Percentiles rank a stretch among this genome's conserved stretches.
These are phyloP conservation scores for Mesocentrotus franciscanus DNA, from an alignment of 53 echinoderm and acorn worm genomes.

Conservation along the genomic window DNA sequence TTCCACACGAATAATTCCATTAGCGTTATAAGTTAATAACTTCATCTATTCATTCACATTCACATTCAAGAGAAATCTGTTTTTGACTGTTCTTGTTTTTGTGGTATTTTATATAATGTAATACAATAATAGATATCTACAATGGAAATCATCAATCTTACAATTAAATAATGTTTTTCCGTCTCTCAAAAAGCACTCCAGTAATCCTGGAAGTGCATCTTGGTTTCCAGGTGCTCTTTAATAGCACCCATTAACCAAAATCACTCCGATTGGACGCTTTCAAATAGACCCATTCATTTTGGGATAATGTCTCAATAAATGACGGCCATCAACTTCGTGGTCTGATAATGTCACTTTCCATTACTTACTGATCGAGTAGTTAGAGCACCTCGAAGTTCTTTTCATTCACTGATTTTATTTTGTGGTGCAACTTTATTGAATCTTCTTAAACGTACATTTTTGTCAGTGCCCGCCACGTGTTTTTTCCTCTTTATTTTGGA, in stretches of 20 bases:
- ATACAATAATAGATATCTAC: background rate
- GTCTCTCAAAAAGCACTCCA: background rate
- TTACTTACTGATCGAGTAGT: background rate
- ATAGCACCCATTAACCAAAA: slow-evolving; percentile 23
- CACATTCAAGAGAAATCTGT: background rate
- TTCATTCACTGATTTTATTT: background rate
- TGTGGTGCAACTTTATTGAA: background rate
- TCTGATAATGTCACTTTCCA: background rate
- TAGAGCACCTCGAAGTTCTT: background rate
- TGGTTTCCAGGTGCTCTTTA: background rate
- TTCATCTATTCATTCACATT: background rate
- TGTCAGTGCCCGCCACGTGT: background rate
- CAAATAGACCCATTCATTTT: background rate
- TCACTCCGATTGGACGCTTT: background rate
- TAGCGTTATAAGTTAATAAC: background rate
- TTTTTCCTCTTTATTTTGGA: background rate
- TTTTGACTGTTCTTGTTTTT: background rate
- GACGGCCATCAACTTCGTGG: slow-evolving; percentile 9
- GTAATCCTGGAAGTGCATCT: background rate
- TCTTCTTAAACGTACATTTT: background rate
- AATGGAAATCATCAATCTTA: background rate
- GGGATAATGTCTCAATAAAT: background rate
- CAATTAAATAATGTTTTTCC: background rate
- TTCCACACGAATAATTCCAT: background rate
- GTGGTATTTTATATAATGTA: background rate